phyloP scores from a whole-genome alignment of 1,140 invertebrate species.

The Oryzaephilus surinamensis region DNA sequence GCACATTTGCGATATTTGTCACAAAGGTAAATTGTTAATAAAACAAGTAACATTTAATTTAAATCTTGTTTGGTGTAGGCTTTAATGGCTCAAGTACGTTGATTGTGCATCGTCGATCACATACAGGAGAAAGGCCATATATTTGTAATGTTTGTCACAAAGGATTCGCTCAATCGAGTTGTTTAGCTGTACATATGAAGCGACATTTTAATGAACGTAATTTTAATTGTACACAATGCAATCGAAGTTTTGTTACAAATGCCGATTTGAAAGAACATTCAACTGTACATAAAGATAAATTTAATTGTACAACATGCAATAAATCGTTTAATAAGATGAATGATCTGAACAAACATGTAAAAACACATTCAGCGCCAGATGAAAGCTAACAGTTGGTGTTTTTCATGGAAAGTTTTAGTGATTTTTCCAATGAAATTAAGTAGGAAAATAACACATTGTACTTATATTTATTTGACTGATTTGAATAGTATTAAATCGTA shows the following conservation, averaged over 20 bases:
- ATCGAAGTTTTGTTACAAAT: slow-evolving; percentile 36
- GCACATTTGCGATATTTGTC: slow-evolving; percentile 39
- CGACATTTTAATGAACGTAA: slow-evolving; percentile 28
- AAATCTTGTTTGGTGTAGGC: slow-evolving; percentile 22
- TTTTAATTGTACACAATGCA: slow-evolving; percentile 36
- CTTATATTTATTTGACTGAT: too few relatives aligned
- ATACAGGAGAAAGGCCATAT: slow-evolving; percentile 31
- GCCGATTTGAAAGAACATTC: slow-evolving; percentile 30
- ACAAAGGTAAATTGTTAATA: slow-evolving; percentile 26
- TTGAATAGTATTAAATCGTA: too few relatives aligned
- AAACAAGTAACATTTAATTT: background rate
- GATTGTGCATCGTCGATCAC: slow-evolving; percentile 25
- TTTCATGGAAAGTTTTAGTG: too few relatives aligned
- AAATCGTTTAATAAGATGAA: slow-evolving; percentile 6
- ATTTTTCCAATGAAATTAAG: too few relatives aligned
- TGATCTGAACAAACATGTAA: slow-evolving; percentile 15
- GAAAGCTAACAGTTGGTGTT: too few relatives aligned
- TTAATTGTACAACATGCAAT: too few relatives aligned
- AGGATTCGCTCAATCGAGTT: slow-evolving; percentile 31
- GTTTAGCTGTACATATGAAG: slow-evolving; percentile 30
- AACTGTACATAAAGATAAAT: slow-evolving; percentile 13
- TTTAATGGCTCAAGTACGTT: slow-evolving; percentile 33
- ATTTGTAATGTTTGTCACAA: slow-evolving; percentile 27
- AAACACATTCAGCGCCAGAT: too few relatives aligned
- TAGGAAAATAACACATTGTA: too few relatives aligned